Percentiles rank a stretch among this genome's conserved stretches.
These are phyloP conservation scores for Bryconaethiops microstoma DNA, from an alignment of 2,797 vertebrate genomes.

Conservation along the genomic window DNA sequence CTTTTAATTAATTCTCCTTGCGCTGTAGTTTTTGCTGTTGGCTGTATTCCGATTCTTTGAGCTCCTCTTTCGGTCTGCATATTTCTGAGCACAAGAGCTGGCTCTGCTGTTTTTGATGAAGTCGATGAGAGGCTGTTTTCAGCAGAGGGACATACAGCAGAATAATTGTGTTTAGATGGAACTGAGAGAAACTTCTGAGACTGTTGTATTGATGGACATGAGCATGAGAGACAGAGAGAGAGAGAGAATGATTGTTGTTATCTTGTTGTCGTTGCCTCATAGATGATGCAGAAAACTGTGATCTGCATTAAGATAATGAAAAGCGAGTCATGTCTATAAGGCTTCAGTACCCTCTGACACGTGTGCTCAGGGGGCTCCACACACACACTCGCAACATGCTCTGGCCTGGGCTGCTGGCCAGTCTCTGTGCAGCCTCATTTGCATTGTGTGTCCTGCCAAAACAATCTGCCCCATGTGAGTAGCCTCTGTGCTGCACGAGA, in stretches of 20 bases:
- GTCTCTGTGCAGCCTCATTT: conserved; percentile 66
- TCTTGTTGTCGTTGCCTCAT: too few relatives aligned
- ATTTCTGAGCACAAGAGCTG: too few relatives aligned
- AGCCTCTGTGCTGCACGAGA: conserved; percentile 61
- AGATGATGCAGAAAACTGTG: conserved; percentile 9
- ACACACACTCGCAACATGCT: conserved; percentile 44
- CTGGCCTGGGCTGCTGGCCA: conserved; percentile 64
- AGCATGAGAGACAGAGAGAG: conserved; percentile 9
- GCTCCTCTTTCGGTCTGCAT: too few relatives aligned
- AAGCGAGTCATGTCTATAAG: neutral
- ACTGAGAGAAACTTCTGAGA: too few relatives aligned
- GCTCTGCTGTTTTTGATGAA: conserved; percentile 11
- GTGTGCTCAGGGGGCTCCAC: conserved; percentile 44
- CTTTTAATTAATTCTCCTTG: too few relatives aligned
- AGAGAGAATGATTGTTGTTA: neutral
- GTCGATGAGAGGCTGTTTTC: conserved; percentile 26
- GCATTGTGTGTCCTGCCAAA: conserved; percentile 64
- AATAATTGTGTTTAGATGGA: conserved; percentile 37
- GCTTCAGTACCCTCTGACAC: conserved; percentile 7
- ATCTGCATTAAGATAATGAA: neutral
- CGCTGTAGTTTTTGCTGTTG: too few relatives aligned
- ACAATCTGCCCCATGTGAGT: conserved; percentile 62
- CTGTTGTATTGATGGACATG: too few relatives aligned
- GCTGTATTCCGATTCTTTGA: too few relatives aligned
- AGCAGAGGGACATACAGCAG: conserved; percentile 17